A percentile compares a stretch with the other conserved stretches of the same genome.
phyloP scores from a whole-genome alignment of 1,140 invertebrate genomes.

The Aphis craccivora region DNA sequence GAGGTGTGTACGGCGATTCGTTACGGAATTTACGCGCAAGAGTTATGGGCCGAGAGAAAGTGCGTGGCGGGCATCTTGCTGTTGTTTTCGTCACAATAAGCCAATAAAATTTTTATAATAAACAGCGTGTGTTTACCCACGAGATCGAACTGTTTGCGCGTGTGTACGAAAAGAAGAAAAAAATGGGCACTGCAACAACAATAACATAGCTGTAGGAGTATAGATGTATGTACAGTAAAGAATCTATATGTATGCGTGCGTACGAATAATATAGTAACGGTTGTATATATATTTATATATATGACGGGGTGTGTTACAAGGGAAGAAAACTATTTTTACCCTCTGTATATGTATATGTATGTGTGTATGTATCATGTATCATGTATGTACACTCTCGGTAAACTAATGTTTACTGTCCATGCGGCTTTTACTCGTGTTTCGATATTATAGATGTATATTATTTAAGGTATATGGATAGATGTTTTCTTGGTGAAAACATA shows the following conservation, averaged over 20 bases:
- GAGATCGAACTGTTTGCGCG: background rate
- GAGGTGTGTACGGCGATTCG: background rate
- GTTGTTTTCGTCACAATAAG: slow-evolving; percentile 43
- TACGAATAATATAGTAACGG: slow-evolving; percentile 29
- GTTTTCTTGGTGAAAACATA: background rate
- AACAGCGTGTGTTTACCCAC: slow-evolving; percentile 41
- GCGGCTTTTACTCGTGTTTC: background rate
- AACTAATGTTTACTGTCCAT: background rate
- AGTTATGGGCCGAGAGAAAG: slow-evolving; percentile 48
- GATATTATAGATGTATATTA: background rate
- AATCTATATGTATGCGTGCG: background rate
- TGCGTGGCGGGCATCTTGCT: background rate
- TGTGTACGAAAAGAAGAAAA: background rate
- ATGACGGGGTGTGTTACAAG: background rate
- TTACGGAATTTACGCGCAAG: slow-evolving; percentile 5
- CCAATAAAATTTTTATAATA: slow-evolving; percentile 49
- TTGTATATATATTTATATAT: background rate
- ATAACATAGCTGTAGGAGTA: slow-evolving; percentile 23
- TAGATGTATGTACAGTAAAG: slow-evolving; percentile 22
- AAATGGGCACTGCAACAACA: slow-evolving; percentile 33
- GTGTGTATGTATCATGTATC: background rate
- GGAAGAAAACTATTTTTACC: slow-evolving; percentile 35
- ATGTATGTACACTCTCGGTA: background rate
- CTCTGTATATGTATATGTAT: background rate
- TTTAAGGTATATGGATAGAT: background rate